Evolutionary conservation across 2,113 vertebrate genomes (phyloP).

Genomic region (Chlorodrepanis virens): DNA sequence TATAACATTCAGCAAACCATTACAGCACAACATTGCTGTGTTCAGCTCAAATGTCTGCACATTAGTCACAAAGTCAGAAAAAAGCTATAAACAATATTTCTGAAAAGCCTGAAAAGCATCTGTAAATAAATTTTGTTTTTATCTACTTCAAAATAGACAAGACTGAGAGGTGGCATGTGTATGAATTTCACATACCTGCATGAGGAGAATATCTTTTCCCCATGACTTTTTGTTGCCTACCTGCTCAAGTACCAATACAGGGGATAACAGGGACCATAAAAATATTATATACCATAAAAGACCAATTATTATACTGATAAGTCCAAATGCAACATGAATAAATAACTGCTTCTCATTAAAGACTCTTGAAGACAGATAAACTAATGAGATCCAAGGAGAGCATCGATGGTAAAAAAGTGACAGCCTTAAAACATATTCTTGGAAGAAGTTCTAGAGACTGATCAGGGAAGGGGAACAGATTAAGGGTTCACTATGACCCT

Average conservation of each 20-base stretch:
- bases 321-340: neutral
- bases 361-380: neutral
- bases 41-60: neutral
- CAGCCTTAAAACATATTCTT: neutral
- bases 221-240: neutral
- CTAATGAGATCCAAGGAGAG: neutral
- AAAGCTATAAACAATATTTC: neutral
- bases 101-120: neutral
- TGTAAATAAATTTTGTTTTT: neutral
- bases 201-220: neutral
- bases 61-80: neutral
- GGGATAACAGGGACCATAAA: neutral
- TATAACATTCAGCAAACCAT: neutral
- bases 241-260: neutral
- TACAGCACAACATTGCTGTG: neutral
- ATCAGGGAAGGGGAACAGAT: neutral
- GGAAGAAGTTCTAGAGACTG: neutral
- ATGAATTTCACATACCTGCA: neutral
- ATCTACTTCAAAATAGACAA: neutral
- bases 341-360: neutral
- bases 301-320: neutral
- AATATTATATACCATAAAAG: neutral
- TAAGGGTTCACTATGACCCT: neutral
- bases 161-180: neutral
- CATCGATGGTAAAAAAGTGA: neutral